These are phyloP conservation scores for Melitaea athalia DNA, from an alignment of 2,888 invertebrate species.

Conservation along the genomic window DNA sequence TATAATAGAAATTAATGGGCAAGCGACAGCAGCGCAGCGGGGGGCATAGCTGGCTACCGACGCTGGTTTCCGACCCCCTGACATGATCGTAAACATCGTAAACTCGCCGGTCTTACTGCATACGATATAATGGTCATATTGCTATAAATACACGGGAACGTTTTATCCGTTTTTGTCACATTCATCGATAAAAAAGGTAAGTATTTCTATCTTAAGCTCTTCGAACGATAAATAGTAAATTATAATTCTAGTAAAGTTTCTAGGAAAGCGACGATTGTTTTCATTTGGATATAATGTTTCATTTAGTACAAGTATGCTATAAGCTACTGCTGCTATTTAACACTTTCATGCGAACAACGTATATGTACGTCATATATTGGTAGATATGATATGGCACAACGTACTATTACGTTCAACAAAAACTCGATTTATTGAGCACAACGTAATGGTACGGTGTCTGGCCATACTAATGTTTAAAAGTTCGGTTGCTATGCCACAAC, in stretches of 20 bases:
- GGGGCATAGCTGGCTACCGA: constrained; percentile 42
- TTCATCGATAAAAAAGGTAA: constrained; percentile 19
- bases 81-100: constrained; percentile 19
- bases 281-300: constrained; percentile 5
- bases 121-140: constrained; percentile 15
- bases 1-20: constrained; percentile 38
- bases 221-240: constrained; percentile 1
- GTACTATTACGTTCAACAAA: too few species aligned
- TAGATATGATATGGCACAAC: too few species aligned
- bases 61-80: constrained; percentile 37
- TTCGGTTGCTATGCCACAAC: too few species aligned
- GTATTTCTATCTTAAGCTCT: constrained; percentile 16
- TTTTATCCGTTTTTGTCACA: constrained; percentile 25
- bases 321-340: neutral
- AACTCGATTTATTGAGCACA: too few species aligned
- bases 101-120: constrained; percentile 14
- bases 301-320: neutral
- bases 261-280: constrained; percentile 1
- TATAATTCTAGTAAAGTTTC: constrained; percentile 8
- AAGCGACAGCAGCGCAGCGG: constrained; percentile 45
- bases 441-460: too few species aligned
- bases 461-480: too few species aligned
- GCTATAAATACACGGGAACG: constrained; percentile 2
- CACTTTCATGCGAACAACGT: too few species aligned
- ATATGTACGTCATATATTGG: too few species aligned